Evolutionary conservation across 2,888 invertebrate species (phyloP).

Genomic region (Marasmarcha lunaedactyla): DNA sequence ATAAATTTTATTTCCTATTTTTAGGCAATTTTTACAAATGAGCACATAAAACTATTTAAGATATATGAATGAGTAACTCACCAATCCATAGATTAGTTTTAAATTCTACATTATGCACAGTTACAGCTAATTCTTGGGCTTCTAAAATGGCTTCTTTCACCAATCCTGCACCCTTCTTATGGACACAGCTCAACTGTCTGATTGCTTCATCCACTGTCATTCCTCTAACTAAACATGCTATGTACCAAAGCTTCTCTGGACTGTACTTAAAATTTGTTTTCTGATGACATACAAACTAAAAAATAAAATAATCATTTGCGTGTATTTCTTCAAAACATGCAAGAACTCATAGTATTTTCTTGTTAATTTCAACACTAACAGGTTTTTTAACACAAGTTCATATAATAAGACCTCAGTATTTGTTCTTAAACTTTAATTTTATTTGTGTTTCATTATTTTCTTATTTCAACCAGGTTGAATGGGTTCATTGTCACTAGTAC

Average conservation of each 20-base stretch:
- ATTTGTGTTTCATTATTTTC: too few species aligned
- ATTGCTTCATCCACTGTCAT: slow-evolving; percentile 95
- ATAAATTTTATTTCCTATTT: too few species aligned
- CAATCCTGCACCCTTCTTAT: slow-evolving; percentile 81
- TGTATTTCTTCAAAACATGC: slow-evolving; percentile 8
- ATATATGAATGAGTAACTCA: slow-evolving; percentile 38
- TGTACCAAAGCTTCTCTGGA: slow-evolving; percentile 93
- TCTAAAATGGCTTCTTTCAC: slow-evolving; percentile 85
- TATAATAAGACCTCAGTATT: too few species aligned
- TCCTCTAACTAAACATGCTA: slow-evolving; percentile 88
- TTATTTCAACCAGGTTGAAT: too few species aligned
- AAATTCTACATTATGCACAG: slow-evolving; percentile 93
- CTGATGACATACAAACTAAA: slow-evolving; percentile 90
- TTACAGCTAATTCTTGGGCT: slow-evolving; percentile 89
- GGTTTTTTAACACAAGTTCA: background rate
- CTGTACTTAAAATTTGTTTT: slow-evolving; percentile 89
- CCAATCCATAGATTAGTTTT: slow-evolving; percentile 96
- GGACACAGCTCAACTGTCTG: slow-evolving; percentile 87
- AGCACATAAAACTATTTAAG: background rate
- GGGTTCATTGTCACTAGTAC: too few species aligned
- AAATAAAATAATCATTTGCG: too few species aligned
- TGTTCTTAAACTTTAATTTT: too few species aligned
- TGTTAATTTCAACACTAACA: background rate
- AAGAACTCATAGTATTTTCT: too few species aligned
- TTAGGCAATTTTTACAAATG: too few species aligned